phyloP scores from a whole-genome alignment of 2,888 invertebrate species.

The Polydrusus tereticollis region DNA sequence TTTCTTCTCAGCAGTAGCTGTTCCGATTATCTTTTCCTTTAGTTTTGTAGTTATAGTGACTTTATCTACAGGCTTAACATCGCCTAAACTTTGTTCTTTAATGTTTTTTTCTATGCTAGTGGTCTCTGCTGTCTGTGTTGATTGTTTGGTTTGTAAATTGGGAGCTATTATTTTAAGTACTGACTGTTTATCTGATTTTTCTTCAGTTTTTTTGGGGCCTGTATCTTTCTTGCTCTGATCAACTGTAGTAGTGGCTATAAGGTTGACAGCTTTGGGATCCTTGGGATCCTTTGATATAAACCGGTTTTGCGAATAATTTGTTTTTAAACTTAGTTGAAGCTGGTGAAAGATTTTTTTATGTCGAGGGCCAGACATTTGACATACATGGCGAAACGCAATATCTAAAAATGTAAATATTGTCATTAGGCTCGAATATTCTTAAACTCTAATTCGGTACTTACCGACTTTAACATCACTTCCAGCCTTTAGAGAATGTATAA shows the following conservation, averaged over 20 bases:
- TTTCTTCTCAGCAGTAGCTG: constrained; percentile 52
- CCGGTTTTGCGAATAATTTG: constrained; percentile 18
- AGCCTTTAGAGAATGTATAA: constrained; percentile 17
- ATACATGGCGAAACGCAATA: constrained; percentile 7
- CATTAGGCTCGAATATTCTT: not conserved
- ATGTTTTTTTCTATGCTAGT: constrained; percentile 33
- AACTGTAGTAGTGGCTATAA: constrained; percentile 27
- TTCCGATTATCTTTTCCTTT: constrained; percentile 61
- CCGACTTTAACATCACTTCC: constrained; percentile 2
- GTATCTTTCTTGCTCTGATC: not conserved
- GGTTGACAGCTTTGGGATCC: constrained; percentile 20
- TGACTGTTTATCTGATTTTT: constrained; percentile 7
- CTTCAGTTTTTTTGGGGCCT: constrained; percentile 5
- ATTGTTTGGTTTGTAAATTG: constrained; percentile 1
- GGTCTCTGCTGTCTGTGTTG: not conserved
- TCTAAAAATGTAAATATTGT: constrained; percentile 2
- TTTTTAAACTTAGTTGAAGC: not conserved
- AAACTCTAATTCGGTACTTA: constrained; percentile 21
- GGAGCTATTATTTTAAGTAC: constrained; percentile 41
- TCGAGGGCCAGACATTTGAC: not conserved
- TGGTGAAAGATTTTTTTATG: constrained; percentile 8
- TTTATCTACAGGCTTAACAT: constrained; percentile 51
- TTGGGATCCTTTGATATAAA: constrained; percentile 14
- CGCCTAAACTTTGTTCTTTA: constrained; percentile 43
- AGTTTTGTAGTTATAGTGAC: constrained; percentile 56